A percentile compares a stretch with the other conserved stretches of the same genome.
Conservation (phyloP, 2,888 invertebrate species). For the Tachystola acroxantha region DNA sequence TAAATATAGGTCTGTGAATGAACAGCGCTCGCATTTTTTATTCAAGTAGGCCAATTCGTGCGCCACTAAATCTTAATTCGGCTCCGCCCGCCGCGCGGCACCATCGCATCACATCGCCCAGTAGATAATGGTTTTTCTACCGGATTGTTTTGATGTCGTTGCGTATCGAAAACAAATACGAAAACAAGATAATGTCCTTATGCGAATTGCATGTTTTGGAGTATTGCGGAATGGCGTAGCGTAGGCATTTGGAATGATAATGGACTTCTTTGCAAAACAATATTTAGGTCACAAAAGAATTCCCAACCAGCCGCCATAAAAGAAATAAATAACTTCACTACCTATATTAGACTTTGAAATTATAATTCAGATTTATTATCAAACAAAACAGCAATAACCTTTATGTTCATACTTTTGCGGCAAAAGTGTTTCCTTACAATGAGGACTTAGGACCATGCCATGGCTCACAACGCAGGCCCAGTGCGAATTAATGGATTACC, state of each 20-base stretch:
- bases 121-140: slow-evolving; percentile 15
- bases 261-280: not conserved
- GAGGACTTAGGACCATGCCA: no score
- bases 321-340: no score
- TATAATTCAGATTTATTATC: no score
- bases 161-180: slow-evolving; percentile 13
- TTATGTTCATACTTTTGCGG: no score
- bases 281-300: not conserved
- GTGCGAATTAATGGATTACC: no score
- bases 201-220: slow-evolving; percentile 4
- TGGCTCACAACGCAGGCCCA: no score
- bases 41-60: slow-evolving; percentile 33
- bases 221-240: not conserved
- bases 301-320: no score
- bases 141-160: slow-evolving; percentile 11
- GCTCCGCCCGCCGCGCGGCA: slow-evolving; percentile 18
- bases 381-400: no score
- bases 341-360: no score
- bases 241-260: not conserved
- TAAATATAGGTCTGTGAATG: slow-evolving; percentile 24
- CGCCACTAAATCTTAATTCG: slow-evolving; percentile 42
- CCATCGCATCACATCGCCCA: not conserved
- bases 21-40: slow-evolving; percentile 29
- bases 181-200: slow-evolving; percentile 9
- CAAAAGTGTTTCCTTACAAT: no score